Evolutionary conservation across 1,140 invertebrate genomes (phyloP).

Genomic region (Drosophila teissieri): DNA sequence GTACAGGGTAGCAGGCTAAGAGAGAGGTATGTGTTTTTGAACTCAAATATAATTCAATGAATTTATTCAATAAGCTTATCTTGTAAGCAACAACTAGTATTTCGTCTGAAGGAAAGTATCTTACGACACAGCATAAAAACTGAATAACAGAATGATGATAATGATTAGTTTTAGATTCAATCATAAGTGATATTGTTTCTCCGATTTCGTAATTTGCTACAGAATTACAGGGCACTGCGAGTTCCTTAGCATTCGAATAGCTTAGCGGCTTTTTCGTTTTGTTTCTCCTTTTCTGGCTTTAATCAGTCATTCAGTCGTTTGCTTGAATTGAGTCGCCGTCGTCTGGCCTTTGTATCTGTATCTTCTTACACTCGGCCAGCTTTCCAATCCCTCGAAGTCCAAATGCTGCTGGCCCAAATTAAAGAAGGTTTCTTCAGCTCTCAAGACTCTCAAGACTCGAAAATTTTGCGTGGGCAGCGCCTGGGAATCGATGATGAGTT

Average conservation of each 20-base stretch:
- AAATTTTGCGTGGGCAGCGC: constrained; percentile 60
- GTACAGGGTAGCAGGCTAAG: constrained; percentile 22
- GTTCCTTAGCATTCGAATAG: neutral
- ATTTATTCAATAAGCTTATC: too few relatives aligned
- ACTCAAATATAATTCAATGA: too few relatives aligned
- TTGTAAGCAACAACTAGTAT: too few relatives aligned
- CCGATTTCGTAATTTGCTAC: too few relatives aligned
- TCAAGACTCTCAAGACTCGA: too few relatives aligned
- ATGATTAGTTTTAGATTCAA: neutral
- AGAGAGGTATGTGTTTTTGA: too few relatives aligned
- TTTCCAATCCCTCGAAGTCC: neutral
- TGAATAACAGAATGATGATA: too few relatives aligned
- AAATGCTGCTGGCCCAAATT: constrained; percentile 32
- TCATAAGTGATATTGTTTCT: neutral
- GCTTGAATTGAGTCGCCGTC: constrained; percentile 76
- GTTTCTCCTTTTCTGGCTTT: constrained; percentile 48
- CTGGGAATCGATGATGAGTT: constrained; percentile 25
- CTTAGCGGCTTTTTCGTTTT: neutral
- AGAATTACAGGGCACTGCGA: neutral
- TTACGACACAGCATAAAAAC: too few relatives aligned
- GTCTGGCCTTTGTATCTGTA: constrained; percentile 30
- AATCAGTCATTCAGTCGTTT: constrained; percentile 78
- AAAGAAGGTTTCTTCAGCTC: constrained; percentile 14
- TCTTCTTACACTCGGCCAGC: constrained; percentile 25
- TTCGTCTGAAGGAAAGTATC: too few relatives aligned